Evolutionary conservation across 2,888 invertebrate genomes (phyloP), one percentile per base, ranked within the genome.

Genomic region (Callosobruchus maculatus): DNA sequence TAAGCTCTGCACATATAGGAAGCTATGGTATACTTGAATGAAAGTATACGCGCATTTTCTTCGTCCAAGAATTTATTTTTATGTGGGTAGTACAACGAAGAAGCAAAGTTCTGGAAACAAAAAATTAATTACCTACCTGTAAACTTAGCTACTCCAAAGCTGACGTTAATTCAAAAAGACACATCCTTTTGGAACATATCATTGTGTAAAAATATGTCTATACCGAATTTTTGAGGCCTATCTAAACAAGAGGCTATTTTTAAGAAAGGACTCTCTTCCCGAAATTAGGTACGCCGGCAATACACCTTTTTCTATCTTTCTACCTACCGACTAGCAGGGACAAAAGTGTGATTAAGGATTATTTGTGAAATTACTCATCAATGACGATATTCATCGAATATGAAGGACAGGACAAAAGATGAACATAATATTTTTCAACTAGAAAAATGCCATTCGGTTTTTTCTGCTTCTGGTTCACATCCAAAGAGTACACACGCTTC

Each of bases 351-450:
- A 77, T 77, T 76, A 78, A 77, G 78, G 49, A 75, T 76, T 77
- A 77, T 80, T 78, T 80, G 78, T 79, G 77, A 80, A 80, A 81
- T 80, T 80, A 77, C 77, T 78, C 76, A 79, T 80, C 76, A 76
- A 76, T 75, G 49, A 49, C 49, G 49, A 49, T 49, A 49, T 49
- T 49, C 49, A 49, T 49, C 49, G 49, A 49, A 49, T 73, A 84
- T 85, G 85, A 85, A 83, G 84, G 85, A 83, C 85, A 85, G 83
- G 74, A 85, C 81, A 85, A 85, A 81, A 79, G 82, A 76, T 72
- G 80, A 81, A 82, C 81, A 82, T 83, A 82, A 83, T 83, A 84
- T 80, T 81, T 81, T 81, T 80, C 75, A 72, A 81, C 79, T 76
- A 78, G 79, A 81, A 81, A 81, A 81, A 49, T 82, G 81, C 81